Percentiles rank a stretch among this genome's conserved stretches.
Conservation (phyloP, 2,113 vertebrate species). For the Stigmatopora argus region DNA sequence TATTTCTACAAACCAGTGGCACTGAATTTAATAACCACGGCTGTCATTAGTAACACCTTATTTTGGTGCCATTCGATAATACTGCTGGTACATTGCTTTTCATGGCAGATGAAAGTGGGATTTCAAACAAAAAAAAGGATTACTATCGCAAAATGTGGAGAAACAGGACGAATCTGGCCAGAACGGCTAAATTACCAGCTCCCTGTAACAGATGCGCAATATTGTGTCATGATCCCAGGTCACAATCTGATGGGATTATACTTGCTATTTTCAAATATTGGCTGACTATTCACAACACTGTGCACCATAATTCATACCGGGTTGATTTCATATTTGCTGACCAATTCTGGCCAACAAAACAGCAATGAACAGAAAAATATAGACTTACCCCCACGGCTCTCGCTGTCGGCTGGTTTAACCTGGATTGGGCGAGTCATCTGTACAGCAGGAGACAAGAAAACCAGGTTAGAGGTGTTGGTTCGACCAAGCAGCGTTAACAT, state of each 20-base stretch:
- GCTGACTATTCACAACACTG: background rate
- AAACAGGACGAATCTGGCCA: background rate
- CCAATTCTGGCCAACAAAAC: background rate
- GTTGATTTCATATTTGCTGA: background rate
- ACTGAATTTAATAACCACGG: background rate
- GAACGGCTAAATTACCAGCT: background rate
- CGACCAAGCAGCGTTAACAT: conserved; percentile 28
- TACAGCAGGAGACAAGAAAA: conserved; percentile 39
- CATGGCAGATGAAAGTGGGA: background rate
- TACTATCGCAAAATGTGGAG: background rate
- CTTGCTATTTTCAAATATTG: background rate
- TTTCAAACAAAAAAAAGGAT: background rate
- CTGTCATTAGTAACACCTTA: background rate
- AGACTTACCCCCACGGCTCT: conserved; percentile 97
- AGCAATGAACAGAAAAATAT: conserved; percentile 52
- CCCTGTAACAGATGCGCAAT: background rate
- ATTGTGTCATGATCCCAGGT: background rate
- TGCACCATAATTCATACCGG: background rate
- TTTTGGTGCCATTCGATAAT: background rate
- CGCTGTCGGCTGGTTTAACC: conserved; percentile 98
- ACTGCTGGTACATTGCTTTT: background rate
- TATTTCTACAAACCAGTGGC: background rate
- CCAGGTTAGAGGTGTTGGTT: conserved; percentile 44
- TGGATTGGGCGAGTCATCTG: conserved; percentile 99
- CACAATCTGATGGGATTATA: background rate